Percentiles rank a stretch among this genome's conserved stretches.
These are phyloP conservation scores for Gavialis gangeticus DNA, from an alignment of 2,113 vertebrate species.

Conservation along the genomic window DNA sequence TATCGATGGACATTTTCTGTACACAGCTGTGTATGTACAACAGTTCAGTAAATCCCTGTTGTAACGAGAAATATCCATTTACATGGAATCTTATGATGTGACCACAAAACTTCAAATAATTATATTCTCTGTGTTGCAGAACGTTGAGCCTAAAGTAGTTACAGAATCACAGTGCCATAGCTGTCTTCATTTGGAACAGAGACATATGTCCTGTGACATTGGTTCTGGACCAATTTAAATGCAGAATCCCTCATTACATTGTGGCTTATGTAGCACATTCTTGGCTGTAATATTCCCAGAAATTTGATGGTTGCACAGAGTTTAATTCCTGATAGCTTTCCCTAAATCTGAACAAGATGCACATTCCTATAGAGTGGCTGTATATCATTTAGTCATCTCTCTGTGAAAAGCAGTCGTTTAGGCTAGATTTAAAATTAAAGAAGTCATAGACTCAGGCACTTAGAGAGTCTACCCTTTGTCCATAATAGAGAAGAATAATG, in stretches of 20 bases:
- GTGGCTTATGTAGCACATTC: constrained; percentile 14
- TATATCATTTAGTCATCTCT: constrained; percentile 63
- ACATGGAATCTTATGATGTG: not conserved
- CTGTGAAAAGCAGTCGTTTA: constrained; percentile 40
- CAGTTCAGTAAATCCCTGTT: not conserved
- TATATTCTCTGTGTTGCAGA: not conserved
- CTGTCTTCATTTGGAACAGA: constrained; percentile 42
- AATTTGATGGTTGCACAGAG: constrained; percentile 30
- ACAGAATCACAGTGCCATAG: not conserved
- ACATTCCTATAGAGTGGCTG: constrained; percentile 15
- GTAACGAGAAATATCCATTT: not conserved
- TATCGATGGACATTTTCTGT: not conserved
- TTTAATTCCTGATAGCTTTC: constrained; percentile 54
- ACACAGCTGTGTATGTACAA: not conserved
- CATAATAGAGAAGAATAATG: constrained; percentile 57
- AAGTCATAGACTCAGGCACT: constrained; percentile 54
- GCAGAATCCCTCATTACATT: constrained; percentile 35
- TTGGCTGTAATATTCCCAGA: constrained; percentile 50
- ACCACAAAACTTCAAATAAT: not conserved
- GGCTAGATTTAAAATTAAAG: constrained; percentile 64
- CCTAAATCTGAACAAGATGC: constrained; percentile 35
- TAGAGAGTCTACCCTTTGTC: constrained; percentile 47
- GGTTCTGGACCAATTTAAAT: constrained; percentile 7
- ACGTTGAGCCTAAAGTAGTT: not conserved
- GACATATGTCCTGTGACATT: constrained; percentile 34